These are phyloP conservation scores for Dendrolimus pini DNA, from an alignment of 2,888 invertebrate genomes.

Conservation along the genomic window DNA sequence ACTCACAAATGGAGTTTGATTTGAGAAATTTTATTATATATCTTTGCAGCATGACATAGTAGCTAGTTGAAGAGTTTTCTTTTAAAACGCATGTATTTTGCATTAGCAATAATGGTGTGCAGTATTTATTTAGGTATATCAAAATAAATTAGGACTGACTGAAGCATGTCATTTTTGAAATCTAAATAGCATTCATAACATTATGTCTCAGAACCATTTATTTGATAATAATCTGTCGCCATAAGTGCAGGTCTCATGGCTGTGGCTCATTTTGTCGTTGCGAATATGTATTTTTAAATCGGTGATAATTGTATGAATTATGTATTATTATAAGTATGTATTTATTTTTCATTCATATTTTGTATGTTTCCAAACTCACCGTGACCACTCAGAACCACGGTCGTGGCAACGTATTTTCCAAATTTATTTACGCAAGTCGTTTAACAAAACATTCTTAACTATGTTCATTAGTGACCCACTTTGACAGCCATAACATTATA, in stretches of 20 bases:
- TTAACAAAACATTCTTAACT: slow-evolving; percentile 28
- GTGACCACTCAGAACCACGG: slow-evolving; percentile 41
- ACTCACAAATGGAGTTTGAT: no score
- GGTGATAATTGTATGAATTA: neutral
- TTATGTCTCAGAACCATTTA: slow-evolving; percentile 22
- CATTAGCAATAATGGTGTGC: slow-evolving; percentile 28
- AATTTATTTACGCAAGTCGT: slow-evolving; percentile 33
- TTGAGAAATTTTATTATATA: no score
- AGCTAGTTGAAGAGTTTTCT: slow-evolving; percentile 24
- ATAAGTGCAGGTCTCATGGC: slow-evolving; percentile 8
- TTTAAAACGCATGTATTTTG: slow-evolving; percentile 32
- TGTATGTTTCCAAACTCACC: slow-evolving; percentile 22
- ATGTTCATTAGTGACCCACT: slow-evolving; percentile 35
- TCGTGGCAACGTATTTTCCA: slow-evolving; percentile 45
- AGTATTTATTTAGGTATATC: slow-evolving; percentile 15
- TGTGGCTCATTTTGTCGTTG: slow-evolving; percentile 15
- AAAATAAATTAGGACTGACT: slow-evolving; percentile 42
- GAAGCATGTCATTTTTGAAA: slow-evolving; percentile 45
- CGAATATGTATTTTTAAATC: slow-evolving; percentile 13
- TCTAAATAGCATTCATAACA: slow-evolving; percentile 22
- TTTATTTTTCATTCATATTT: slow-evolving; percentile 28
- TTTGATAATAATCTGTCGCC: slow-evolving; percentile 10
- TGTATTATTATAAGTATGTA: slow-evolving; percentile 14
- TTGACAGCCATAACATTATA: slow-evolving; percentile 29
- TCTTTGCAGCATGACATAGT: slow-evolving; percentile 25